Conservation (phyloP, 1,140 invertebrate genomes). For the Bemisia tabaci region DNA sequence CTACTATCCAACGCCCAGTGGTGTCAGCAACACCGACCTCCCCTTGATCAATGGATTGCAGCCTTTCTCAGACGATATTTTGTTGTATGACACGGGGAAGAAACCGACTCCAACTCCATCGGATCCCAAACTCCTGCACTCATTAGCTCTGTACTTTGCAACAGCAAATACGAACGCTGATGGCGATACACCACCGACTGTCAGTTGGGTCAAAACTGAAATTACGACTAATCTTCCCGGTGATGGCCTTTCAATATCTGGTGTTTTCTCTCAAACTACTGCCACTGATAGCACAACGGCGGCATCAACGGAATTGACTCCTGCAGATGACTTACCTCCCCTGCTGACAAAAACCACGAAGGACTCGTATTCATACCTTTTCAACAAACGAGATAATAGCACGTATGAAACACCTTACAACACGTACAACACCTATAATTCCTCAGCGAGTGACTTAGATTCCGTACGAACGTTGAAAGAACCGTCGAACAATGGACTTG, state of each 20-base stretch:
- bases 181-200: neutral
- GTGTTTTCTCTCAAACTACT: neutral
- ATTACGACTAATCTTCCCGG: neutral
- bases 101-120: constrained; percentile 13
- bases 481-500: constrained; percentile 5
- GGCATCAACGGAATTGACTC: neutral
- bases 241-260: neutral
- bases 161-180: constrained; percentile 31
- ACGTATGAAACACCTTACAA: neutral
- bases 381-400: constrained; percentile 11
- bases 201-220: neutral
- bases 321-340: constrained; percentile 14
- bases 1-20: neutral
- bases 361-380: constrained; percentile 20
- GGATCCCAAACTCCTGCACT: constrained; percentile 57
- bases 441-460: neutral
- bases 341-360: constrained; percentile 21
- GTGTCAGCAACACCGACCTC: neutral
- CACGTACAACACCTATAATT: no score
- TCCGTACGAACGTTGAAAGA: neutral
- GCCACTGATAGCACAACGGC: neutral
- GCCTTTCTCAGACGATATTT: neutral
- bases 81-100: constrained; percentile 10
- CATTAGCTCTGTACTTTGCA: constrained; percentile 60
- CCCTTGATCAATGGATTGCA: neutral